Conservation (phyloP, 2,797 vertebrate genomes). For the Trematocara caparti region DNA sequence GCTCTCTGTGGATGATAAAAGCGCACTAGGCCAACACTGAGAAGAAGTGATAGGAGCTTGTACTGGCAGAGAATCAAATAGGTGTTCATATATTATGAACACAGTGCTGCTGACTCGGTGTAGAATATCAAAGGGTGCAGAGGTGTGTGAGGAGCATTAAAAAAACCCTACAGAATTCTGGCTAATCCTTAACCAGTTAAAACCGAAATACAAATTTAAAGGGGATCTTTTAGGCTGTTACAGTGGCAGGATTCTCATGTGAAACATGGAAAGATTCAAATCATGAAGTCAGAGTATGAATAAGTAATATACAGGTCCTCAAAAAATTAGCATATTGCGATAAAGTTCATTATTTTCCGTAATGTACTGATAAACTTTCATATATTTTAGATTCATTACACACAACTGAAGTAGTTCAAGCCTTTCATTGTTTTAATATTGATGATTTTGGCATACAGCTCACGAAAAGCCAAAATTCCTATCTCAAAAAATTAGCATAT, state of each 20-base stretch:
- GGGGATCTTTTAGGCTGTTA: background rate
- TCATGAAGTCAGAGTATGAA: background rate
- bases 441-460: no score
- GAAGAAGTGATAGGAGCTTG: slow-evolving; percentile 17
- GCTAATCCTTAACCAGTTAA: background rate
- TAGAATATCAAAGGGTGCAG: slow-evolving; percentile 4
- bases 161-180: background rate
- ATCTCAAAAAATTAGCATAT: no score
- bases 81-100: slow-evolving; percentile 42
- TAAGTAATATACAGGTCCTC: background rate
- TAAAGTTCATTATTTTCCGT: no score
- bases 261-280: background rate
- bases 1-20: slow-evolving; percentile 14
- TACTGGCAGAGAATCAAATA: slow-evolving; percentile 26
- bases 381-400: no score
- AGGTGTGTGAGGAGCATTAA: background rate
- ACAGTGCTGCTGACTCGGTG: slow-evolving; percentile 5
- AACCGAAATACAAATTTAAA: background rate
- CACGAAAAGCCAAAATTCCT: no score
- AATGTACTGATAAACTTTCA: no score
- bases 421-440: no score
- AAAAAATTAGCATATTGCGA: no score
- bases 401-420: no score
- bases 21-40: background rate
- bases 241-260: background rate